phyloP scores from a whole-genome alignment of 1,140 invertebrate species.

The Drosophila mauritiana region DNA sequence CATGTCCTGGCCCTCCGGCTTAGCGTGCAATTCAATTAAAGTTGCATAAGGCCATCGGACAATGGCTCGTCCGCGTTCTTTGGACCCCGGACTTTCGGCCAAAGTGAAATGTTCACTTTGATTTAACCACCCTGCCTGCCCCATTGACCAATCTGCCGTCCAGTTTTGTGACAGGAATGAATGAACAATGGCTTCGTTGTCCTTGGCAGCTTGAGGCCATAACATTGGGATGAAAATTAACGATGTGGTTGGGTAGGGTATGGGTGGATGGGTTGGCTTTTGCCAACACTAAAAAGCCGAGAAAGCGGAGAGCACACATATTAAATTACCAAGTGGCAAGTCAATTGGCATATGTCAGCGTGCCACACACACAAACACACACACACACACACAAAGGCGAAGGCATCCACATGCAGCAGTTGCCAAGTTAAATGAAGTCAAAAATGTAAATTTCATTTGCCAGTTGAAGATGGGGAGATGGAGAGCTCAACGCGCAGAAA shows the following conservation, averaged over 20 bases:
- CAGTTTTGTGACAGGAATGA: constrained; percentile 49
- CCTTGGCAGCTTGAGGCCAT: constrained; percentile 24
- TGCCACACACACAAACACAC: constrained; percentile 40
- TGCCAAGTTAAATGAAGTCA: constrained; percentile 80
- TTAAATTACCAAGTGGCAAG: constrained; percentile 72
- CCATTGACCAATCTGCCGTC: constrained; percentile 12
- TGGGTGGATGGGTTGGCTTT: background rate
- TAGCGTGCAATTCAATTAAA: constrained; percentile 79
- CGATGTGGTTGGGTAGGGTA: background rate
- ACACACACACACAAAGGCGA: background rate
- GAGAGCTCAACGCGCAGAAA: too few species aligned
- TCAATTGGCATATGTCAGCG: constrained; percentile 62
- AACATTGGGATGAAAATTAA: constrained; percentile 38
- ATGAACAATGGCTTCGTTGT: constrained; percentile 36
- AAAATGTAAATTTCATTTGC: constrained; percentile 79
- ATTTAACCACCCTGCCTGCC: constrained; percentile 11
- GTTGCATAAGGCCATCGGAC: constrained; percentile 74
- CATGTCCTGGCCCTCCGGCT: constrained; percentile 46
- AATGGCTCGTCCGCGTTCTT: constrained; percentile 39
- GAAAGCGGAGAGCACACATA: constrained; percentile 29
- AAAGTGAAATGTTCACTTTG: constrained; percentile 48
- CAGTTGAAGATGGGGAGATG: constrained; percentile 12
- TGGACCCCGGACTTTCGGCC: constrained; percentile 19
- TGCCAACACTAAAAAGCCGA: constrained; percentile 1
- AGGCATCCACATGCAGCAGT: constrained; percentile 3